Evolutionary conservation across 2,888 invertebrate species (phyloP).

Genomic region (Pyrrhia umbra): DNA sequence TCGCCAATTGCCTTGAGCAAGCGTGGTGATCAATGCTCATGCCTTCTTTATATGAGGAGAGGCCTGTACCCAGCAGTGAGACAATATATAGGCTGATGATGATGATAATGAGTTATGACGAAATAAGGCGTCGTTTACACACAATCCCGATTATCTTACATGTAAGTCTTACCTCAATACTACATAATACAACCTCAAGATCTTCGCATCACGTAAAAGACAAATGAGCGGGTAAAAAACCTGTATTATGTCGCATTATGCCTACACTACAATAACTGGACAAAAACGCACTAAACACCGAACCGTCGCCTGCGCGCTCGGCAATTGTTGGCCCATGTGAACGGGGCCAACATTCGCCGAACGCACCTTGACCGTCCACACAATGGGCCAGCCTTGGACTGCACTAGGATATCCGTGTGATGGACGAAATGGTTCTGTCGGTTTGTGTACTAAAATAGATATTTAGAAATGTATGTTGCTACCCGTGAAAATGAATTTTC

Average conservation of each 20-base stretch:
- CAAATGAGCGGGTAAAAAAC: slow-evolving; percentile 32
- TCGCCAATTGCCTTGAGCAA: no score
- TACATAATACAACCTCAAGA: slow-evolving; percentile 31
- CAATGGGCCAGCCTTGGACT: slow-evolving; percentile 52
- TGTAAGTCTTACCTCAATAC: slow-evolving; percentile 31
- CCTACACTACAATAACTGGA: slow-evolving; percentile 51
- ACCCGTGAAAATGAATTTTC: no score
- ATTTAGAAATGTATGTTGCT: no score
- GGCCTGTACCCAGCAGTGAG: no score
- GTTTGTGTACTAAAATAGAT: slow-evolving; percentile 14
- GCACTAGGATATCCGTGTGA: slow-evolving; percentile 65
- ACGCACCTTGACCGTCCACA: slow-evolving; percentile 74
- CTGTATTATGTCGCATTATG: slow-evolving; percentile 51
- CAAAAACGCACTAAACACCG: slow-evolving; percentile 37
- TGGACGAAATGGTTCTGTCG: slow-evolving; percentile 25
- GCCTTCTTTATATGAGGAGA: no score
- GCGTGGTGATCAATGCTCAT: no score
- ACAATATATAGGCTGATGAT: slow-evolving; percentile 5
- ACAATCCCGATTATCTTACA: slow-evolving; percentile 12
- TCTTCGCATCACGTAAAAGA: slow-evolving; percentile 39
- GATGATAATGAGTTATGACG: slow-evolving; percentile 13
- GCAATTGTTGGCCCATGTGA: slow-evolving; percentile 74
- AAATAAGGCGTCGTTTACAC: slow-evolving; percentile 15
- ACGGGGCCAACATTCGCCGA: slow-evolving; percentile 63
- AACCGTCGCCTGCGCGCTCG: slow-evolving; percentile 45